phyloP scores from a whole-genome alignment of 2,797 vertebrate species.

The Gorsachius magnificus region DNA sequence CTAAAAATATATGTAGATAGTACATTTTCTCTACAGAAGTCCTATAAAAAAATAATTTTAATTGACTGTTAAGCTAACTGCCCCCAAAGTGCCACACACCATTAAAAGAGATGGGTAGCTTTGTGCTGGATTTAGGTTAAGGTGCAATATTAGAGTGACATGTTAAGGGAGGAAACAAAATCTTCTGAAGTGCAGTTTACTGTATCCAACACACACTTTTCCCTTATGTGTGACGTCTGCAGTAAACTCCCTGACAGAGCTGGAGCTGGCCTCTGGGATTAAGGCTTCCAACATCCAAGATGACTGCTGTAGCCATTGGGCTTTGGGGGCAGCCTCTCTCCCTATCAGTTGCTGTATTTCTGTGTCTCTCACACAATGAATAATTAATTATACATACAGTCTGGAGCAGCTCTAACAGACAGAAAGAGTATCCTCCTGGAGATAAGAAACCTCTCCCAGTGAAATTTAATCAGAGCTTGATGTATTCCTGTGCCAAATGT shows the following conservation, averaged over 20 bases:
- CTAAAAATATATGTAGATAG: neutral
- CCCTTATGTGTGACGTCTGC: rapidly evolving
- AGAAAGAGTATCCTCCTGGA: neutral
- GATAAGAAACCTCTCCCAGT: neutral
- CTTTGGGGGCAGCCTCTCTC: neutral
- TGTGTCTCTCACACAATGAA: neutral
- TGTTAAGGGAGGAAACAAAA: neutral
- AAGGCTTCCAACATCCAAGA: neutral
- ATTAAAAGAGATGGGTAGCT: neutral
- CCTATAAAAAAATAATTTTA: neutral
- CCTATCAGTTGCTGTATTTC: neutral
- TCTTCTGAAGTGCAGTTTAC: neutral
- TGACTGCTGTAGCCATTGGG: neutral
- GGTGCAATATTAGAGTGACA: neutral
- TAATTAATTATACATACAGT: neutral
- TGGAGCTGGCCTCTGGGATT: neutral
- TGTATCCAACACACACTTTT: neutral
- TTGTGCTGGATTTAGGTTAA: constrained; percentile 7
- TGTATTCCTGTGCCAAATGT: neutral
- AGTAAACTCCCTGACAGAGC: neutral
- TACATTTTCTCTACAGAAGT: neutral
- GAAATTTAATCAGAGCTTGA: neutral
- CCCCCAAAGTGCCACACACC: neutral
- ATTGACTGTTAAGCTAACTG: constrained; percentile 3
- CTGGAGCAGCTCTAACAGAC: neutral